Conservation (phyloP, 2,113 vertebrate species). For the Mormyrus lacerda region DNA sequence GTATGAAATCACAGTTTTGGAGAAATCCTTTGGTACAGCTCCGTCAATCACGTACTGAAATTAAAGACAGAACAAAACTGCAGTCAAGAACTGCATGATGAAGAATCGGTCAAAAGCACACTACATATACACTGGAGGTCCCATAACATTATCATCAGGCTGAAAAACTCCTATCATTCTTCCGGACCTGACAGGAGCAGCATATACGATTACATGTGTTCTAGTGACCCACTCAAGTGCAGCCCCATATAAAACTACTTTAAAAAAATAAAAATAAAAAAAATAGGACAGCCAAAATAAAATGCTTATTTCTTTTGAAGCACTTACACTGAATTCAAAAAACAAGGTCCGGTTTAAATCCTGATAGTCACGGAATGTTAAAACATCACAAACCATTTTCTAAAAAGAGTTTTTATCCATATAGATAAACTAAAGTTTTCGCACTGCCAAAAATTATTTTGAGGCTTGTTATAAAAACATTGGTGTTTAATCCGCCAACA, state of each 20-base stretch:
- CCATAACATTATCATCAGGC: background rate
- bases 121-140: background rate
- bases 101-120: background rate
- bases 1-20: background rate
- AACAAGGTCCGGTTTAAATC: background rate
- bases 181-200: background rate
- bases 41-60: background rate
- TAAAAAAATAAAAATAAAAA: background rate
- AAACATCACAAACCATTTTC: background rate
- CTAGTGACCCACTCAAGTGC: background rate
- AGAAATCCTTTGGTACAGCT: background rate
- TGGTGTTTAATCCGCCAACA: background rate
- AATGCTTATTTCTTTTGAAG: background rate
- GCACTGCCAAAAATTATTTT: background rate
- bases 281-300: background rate
- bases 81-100: background rate
- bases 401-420: background rate
- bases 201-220: background rate
- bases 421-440: background rate
- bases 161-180: background rate
- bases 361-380: background rate
- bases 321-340: background rate
- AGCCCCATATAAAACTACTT: background rate
- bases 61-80: background rate
- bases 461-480: background rate